Evolutionary conservation across 2,113 vertebrate species (phyloP), one percentile per base, ranked within the genome.

Genomic region (Coryphaenoides rupestris): DNA sequence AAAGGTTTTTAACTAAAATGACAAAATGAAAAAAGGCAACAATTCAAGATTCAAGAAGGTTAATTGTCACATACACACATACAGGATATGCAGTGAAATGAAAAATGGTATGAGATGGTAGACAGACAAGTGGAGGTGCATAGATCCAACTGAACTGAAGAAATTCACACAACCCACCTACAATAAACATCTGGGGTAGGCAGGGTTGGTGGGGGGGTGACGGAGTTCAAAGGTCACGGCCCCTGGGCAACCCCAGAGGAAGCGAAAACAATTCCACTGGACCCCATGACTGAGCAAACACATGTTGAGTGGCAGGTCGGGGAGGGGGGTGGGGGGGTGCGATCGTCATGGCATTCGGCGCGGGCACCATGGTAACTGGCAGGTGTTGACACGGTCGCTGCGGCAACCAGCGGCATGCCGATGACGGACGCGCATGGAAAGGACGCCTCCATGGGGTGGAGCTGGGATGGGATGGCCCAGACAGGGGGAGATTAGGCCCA

Each of bases 271-370:
- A 54, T 74, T 57, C 60, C 60, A 66, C 50, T 64, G 70, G 70
- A 68, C 72, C 24, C 66, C 70, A 63, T 62, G 65, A 68, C 73
- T 72, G 55, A 79, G 60, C 19, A 75, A 80, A 80, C 73, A 77
- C 26, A 55, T 23, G 45, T 61, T 72, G 75, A 73, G 45, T 22
- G 58, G 26, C 26, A 58, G 58, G 54, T 23, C 3, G 46, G 9
- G 33, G 33, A 9, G 33, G 7, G 33, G 33, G 57, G 22, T 1
- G 33, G 33, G 9, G 33, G 7, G 33, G 33, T 55, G 22, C 21
- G 22, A 49, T 22, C 4, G 52, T n/a, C 5, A 2, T 15, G 12
- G n/a, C 6, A 21, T n/a, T 55, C 59, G 54, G 45, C 66, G 63
- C 55, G 45, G 58, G 63, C 9, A 3, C 49, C 53, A 3, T 0